Base-by-base conservation (phyloP, 2,888 invertebrate species). In the Parelbella ahira region DNA sequence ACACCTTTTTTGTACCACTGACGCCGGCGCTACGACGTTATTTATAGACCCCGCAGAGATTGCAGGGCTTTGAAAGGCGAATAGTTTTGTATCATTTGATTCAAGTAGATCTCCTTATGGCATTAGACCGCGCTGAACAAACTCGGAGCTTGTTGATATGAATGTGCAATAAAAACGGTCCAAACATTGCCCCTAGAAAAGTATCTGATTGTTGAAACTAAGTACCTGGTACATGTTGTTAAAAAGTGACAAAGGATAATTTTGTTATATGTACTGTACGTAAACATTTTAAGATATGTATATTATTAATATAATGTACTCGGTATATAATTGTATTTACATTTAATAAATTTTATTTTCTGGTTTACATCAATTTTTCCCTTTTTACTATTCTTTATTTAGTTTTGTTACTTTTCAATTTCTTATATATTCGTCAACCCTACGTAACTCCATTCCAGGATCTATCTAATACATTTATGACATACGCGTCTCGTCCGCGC, bases 21-120 rank as follows among this genome's bases (percentile, higher is more conserved):
- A 41, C 41, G 41, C 41, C 41, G 41, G 41, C 41, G 41, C 41
- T 41, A 20, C 33, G 21, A 20, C n/a, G 27, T 20, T 41, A 41
- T 41, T 41, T 41, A 33, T 41, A 41, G 41, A 32, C 33, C 33
- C 6, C 8, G 41, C 32, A 20, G 33, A 33, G 41, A 41, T 41
- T 33, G 41, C 25, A 41, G 20, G 41, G 27, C 32, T 27, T 33
- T 41, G 27, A 18, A 41, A 33, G 41, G 41, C 41, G 9, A 41
- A 41, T 41, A 27, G 19, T 33, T 41, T 13, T 41, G 41, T 41
- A 33, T 27, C 33, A 33, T 33, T 41, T 41, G 13, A 27, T 41
- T 27, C 27, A 25, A 41, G 19, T 27, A 5, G 37, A 12, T 19
- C 37, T 37, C 32, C 25, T 41, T 41, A 33, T 41, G 27, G 41